These are phyloP conservation scores for Umimayanthus kanabou DNA, from an alignment of 92 coral and sea anemone species.

Conservation along the genomic window DNA sequence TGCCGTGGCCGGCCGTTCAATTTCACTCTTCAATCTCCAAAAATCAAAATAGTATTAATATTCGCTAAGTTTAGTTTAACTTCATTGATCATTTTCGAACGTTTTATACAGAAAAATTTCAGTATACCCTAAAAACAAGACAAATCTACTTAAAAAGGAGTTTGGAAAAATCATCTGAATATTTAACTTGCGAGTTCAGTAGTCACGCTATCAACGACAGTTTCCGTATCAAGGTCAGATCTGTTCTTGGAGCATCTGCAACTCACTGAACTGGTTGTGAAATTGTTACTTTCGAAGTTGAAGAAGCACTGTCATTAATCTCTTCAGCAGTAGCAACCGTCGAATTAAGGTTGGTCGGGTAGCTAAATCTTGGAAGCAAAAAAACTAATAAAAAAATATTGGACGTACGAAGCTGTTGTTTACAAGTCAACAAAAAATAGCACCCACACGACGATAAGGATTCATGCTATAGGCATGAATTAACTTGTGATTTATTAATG, in stretches of 20 bases:
- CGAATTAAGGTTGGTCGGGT: slow-evolving; percentile 21
- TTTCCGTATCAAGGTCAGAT: neutral
- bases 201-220: slow-evolving; percentile 14
- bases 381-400: neutral
- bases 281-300: neutral
- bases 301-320: slow-evolving; percentile 12
- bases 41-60: neutral
- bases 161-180: neutral
- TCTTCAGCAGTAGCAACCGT: slow-evolving; percentile 10
- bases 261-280: slow-evolving; percentile 18
- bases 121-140: slow-evolving; percentile 1
- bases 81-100: neutral
- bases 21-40: neutral
- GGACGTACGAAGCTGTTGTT: neutral
- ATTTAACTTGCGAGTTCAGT: slow-evolving; percentile 1
- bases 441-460: neutral
- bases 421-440: slow-evolving; percentile 2
- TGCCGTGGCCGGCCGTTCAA: slow-evolving; percentile 15
- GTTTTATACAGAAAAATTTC: neutral
- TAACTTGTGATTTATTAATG: slow-evolving; percentile 23
- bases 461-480: neutral
- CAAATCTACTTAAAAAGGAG: slow-evolving; percentile 15
- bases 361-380: slow-evolving; percentile 19
- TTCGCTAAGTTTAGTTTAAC: neutral
- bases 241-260: slow-evolving; percentile 17